phyloP scores from a whole-genome alignment of 2,797 vertebrate genomes.

The Distichodus sexfasciatus region DNA sequence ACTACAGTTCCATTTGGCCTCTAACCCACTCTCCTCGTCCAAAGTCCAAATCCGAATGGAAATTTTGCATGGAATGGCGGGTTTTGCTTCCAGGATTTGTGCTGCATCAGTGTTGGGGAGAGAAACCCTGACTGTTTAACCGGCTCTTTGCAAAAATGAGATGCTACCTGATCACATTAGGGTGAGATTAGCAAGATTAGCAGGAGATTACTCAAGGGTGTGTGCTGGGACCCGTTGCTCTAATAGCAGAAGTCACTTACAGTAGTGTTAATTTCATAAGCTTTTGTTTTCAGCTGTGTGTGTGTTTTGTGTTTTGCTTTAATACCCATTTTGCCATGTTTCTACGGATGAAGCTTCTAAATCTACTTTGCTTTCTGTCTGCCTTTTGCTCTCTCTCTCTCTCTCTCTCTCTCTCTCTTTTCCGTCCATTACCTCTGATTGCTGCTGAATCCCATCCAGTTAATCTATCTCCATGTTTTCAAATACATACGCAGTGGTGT shows the following conservation, averaged over 20 bases:
- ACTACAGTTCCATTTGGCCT: too few relatives aligned
- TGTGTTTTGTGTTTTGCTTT: too few relatives aligned
- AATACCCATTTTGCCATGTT: too few relatives aligned
- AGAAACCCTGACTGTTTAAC: background rate
- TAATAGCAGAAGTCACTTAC: background rate
- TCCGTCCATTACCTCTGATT: too few relatives aligned
- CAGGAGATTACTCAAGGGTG: background rate
- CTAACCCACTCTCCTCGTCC: too few relatives aligned
- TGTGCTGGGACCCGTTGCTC: background rate
- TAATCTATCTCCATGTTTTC: slow-evolving; percentile 76
- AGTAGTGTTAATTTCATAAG: background rate
- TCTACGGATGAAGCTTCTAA: too few relatives aligned
- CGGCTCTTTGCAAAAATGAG: background rate
- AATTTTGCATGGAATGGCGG: too few relatives aligned
- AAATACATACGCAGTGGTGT: slow-evolving; percentile 61
- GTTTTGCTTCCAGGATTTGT: too few relatives aligned
- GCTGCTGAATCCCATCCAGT: slow-evolving; percentile 63
- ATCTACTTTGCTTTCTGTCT: slow-evolving; percentile 1
- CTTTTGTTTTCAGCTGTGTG: background rate
- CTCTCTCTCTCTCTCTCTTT: background rate
- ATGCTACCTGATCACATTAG: slow-evolving; percentile 1
- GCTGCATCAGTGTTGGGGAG: too few relatives aligned
- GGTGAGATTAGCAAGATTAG: background rate
- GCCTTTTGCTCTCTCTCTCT: slow-evolving; percentile 45
- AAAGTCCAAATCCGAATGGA: too few relatives aligned